These are phyloP conservation scores for Suncus etruscus DNA, from an alignment of 2,113 vertebrate genomes.

Conservation along the genomic window DNA sequence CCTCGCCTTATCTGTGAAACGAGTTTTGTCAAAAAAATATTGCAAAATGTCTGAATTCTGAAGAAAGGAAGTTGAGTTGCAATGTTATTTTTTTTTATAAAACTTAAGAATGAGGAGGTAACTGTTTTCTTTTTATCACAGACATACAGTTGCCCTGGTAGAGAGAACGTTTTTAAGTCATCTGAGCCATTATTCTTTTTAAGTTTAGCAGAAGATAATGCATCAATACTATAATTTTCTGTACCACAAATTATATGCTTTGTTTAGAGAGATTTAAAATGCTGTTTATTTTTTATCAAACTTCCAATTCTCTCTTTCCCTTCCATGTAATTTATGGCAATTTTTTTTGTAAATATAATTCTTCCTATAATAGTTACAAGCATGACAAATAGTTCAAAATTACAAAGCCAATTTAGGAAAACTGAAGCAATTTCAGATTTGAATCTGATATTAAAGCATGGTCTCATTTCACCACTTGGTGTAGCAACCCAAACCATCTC, in stretches of 20 bases:
- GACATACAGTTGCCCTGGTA: neutral
- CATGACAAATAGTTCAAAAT: neutral
- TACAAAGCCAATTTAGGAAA: neutral
- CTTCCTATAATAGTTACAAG: neutral
- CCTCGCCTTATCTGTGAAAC: constrained; percentile 6
- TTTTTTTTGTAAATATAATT: constrained; percentile 3
- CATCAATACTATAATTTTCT: neutral
- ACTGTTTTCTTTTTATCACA: neutral
- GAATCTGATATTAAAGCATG: neutral
- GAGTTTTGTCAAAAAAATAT: neutral
- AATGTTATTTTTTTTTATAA: neutral
- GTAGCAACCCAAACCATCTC: neutral
- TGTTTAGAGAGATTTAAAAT: constrained; percentile 19
- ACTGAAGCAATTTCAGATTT: constrained; percentile 5
- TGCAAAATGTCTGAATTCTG: neutral
- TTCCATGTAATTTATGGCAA: neutral
- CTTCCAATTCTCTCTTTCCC: neutral
- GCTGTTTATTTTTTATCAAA: constrained; percentile 30
- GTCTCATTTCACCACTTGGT: neutral
- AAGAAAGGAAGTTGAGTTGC: neutral
- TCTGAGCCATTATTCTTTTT: neutral
- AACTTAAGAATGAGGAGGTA: neutral
- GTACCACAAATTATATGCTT: neutral
- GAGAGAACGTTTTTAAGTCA: neutral
- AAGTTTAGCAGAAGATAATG: neutral